phyloP scores from a whole-genome alignment of 2,888 invertebrate genomes.

The Zhuqinia jingwanae region DNA sequence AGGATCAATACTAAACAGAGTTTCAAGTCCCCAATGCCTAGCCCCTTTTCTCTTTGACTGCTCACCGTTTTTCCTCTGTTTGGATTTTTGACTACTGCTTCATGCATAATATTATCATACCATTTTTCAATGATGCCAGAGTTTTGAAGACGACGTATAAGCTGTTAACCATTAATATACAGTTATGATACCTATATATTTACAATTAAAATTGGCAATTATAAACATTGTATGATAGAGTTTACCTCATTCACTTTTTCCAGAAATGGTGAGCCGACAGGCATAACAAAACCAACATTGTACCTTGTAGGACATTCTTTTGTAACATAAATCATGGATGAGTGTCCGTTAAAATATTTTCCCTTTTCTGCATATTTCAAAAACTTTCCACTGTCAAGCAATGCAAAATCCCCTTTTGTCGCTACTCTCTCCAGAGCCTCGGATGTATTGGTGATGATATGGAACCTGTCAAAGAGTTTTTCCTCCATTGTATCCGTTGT shows the following conservation, averaged over 20 bases:
- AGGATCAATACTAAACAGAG: conserved; percentile 75
- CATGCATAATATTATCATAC: conserved; percentile 91
- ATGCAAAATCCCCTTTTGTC: conserved; percentile 76
- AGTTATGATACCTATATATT: no score
- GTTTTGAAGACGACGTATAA: conserved; percentile 4
- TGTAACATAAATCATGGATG: conserved; percentile 75
- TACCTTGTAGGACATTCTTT: conserved; percentile 78
- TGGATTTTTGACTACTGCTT: conserved; percentile 74
- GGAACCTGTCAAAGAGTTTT: conserved; percentile 74
- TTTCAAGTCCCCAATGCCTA: conserved; percentile 73
- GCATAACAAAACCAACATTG: conserved; percentile 78
- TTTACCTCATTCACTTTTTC: conserved; percentile 77
- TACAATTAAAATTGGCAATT: not conserved
- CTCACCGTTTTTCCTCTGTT: conserved; percentile 56
- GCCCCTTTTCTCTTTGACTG: conserved; percentile 52
- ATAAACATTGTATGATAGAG: no score
- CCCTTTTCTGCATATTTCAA: conserved; percentile 75
- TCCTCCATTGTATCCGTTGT: conserved; percentile 71
- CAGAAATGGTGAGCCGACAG: conserved; percentile 78
- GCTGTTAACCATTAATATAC: not conserved
- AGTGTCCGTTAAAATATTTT: conserved; percentile 76
- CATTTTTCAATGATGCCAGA: conserved; percentile 83
- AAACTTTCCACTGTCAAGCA: conserved; percentile 77
- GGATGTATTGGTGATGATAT: conserved; percentile 63
- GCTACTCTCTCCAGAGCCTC: conserved; percentile 77